phyloP scores from a whole-genome alignment of 1,140 invertebrate species.

The Caenorhabditis latens region DNA sequence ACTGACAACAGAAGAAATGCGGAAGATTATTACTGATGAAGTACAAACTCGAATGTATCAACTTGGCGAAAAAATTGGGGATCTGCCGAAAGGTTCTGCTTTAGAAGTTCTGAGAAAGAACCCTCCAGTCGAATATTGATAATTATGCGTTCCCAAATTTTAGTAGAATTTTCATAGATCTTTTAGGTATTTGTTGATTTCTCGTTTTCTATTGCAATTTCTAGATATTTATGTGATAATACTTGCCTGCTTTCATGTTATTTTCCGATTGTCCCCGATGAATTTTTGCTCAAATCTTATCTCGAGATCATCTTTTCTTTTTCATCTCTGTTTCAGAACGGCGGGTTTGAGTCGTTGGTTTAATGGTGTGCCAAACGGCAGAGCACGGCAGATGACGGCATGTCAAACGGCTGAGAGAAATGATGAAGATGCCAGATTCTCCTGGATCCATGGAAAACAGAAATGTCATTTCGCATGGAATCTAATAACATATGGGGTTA shows the following conservation, averaged over 20 bases:
- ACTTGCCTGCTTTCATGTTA: not conserved
- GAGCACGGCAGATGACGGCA: conserved; percentile 4
- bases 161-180: not conserved
- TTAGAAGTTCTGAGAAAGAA: not conserved
- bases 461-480: conserved; percentile 27
- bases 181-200: not conserved
- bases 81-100: conserved; percentile 58
- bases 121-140: conserved; percentile 24
- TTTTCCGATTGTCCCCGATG: not conserved
- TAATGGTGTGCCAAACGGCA: conserved; percentile 42
- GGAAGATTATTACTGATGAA: conserved; percentile 59
- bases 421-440: not conserved
- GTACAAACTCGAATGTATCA: conserved; percentile 55
- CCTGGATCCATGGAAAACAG: not conserved
- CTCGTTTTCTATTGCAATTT: conserved; percentile 26
- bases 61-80: conserved; percentile 43
- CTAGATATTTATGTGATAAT: not conserved
- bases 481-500: conserved; percentile 32
- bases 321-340: conserved; percentile 17
- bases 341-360: not conserved
- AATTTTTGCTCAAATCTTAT: not conserved
- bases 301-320: not conserved
- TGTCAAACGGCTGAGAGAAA: not conserved
- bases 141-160: not conserved
- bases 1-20: not conserved